Percentiles rank a stretch among this genome's conserved stretches.
These are phyloP conservation scores for Pyrocoelia pectoralis DNA, from an alignment of 2,888 invertebrate genomes.

Conservation along the genomic window DNA sequence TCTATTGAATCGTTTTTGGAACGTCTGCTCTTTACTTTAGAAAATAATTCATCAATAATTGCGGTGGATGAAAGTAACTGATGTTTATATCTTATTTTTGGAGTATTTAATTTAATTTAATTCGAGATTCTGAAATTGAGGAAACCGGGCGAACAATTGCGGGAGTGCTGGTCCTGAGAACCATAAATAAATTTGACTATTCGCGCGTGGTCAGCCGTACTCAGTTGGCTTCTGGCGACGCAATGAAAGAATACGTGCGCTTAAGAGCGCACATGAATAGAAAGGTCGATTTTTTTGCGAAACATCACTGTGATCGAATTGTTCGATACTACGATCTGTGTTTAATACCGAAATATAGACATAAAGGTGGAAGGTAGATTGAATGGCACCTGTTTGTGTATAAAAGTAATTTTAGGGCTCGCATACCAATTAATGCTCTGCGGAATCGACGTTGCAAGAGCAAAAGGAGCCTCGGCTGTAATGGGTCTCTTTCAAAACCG, in stretches of 20 bases:
- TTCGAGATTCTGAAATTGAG: too few relatives aligned
- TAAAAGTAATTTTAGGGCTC: slow-evolving; percentile 40
- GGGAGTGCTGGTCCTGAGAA: not conserved
- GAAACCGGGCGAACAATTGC: not conserved
- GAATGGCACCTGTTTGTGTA: not conserved
- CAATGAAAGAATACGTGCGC: slow-evolving; percentile 48
- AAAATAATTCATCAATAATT: slow-evolving; percentile 52
- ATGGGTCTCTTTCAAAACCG: slow-evolving; percentile 51
- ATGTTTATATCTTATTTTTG: too few relatives aligned
- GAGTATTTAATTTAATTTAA: too few relatives aligned
- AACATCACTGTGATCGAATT: slow-evolving; percentile 50
- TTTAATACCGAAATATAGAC: slow-evolving; percentile 49
- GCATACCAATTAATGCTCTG: slow-evolving; percentile 46
- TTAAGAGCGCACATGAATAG: slow-evolving; percentile 50
- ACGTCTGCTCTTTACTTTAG: slow-evolving; percentile 47
- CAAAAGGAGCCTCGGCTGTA: slow-evolving; percentile 48
- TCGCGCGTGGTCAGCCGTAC: slow-evolving; percentile 52
- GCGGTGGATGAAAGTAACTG: slow-evolving; percentile 50
- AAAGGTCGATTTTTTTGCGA: slow-evolving; percentile 52
- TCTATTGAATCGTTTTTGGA: slow-evolving; percentile 51
- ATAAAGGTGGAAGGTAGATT: slow-evolving; percentile 42
- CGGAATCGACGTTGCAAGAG: slow-evolving; percentile 51
- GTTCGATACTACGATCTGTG: slow-evolving; percentile 52
- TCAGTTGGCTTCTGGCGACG: slow-evolving; percentile 50
- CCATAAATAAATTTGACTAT: slow-evolving; percentile 31